phyloP scores from a whole-genome alignment of 1,140 invertebrate genomes.

The Gonatopus flavifemur region DNA sequence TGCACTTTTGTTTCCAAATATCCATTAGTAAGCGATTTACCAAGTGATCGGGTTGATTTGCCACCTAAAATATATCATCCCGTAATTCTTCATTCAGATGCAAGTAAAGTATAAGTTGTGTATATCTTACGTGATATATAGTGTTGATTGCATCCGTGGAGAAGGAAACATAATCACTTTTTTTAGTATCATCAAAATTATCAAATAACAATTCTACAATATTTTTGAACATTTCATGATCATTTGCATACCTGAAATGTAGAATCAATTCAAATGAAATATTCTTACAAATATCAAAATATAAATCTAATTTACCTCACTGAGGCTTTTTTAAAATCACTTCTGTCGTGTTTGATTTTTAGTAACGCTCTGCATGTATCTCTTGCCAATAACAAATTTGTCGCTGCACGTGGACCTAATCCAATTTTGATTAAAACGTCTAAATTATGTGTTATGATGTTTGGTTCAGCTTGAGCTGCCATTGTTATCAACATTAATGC shows the following conservation, averaged over 20 bases:
- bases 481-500: slow-evolving; percentile 76
- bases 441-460: slow-evolving; percentile 64
- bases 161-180: slow-evolving; percentile 62
- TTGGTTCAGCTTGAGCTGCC: slow-evolving; percentile 62
- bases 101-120: slow-evolving; percentile 7
- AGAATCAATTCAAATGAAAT: slow-evolving; percentile 20
- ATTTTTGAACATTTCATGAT: slow-evolving; percentile 62
- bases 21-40: slow-evolving; percentile 38
- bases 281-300: slow-evolving; percentile 4
- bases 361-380: slow-evolving; percentile 64
- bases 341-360: slow-evolving; percentile 50
- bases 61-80: slow-evolving; percentile 36
- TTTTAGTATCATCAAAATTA: slow-evolving; percentile 50
- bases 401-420: slow-evolving; percentile 56
- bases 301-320: slow-evolving; percentile 30
- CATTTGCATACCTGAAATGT: slow-evolving; percentile 53
- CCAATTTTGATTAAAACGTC: slow-evolving; percentile 63
- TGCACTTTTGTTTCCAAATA: slow-evolving; percentile 17
- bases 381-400: slow-evolving; percentile 61
- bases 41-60: slow-evolving; percentile 47
- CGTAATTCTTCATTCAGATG: neutral
- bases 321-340: slow-evolving; percentile 31
- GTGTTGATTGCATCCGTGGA: slow-evolving; percentile 63
- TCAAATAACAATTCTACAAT: slow-evolving; percentile 55
- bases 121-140: slow-evolving; percentile 61